Conservation (phyloP, 1,140 invertebrate species). For the Drosophila hydei region DNA sequence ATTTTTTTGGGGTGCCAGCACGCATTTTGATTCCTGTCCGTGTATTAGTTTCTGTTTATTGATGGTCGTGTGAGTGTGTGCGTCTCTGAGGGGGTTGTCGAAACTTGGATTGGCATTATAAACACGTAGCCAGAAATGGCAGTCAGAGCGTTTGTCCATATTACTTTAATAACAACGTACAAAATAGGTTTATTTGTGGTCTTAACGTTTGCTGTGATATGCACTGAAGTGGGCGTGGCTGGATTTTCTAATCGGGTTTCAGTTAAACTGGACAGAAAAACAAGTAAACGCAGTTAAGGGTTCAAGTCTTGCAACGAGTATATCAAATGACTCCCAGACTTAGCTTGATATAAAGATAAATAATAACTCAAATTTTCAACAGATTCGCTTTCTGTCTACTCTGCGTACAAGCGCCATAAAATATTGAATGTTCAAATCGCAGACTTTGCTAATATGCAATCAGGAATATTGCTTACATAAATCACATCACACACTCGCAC, state of each 20-base stretch:
- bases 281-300: background rate
- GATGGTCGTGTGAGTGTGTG: constrained; percentile 6
- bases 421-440: background rate
- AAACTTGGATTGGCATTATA: constrained; percentile 67
- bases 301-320: too few relatives aligned
- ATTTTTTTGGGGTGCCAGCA: constrained; percentile 62
- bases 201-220: constrained; percentile 48
- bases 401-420: too few relatives aligned
- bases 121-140: constrained; percentile 58
- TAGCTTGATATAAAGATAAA: background rate
- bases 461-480: constrained; percentile 54
- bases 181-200: constrained; percentile 74
- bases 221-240: background rate
- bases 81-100: background rate
- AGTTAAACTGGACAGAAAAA: background rate
- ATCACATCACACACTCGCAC: constrained; percentile 48
- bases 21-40: constrained; percentile 67
- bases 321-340: background rate
- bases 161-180: constrained; percentile 55
- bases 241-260: background rate
- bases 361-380: constrained; percentile 1
- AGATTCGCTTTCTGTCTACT: background rate
- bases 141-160: constrained; percentile 40
- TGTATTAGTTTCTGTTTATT: constrained; percentile 50
- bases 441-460: constrained; percentile 39